These are phyloP conservation scores for Eulemur rubriventer DNA, from an alignment of 2,797 vertebrate species.

Conservation along the genomic window DNA sequence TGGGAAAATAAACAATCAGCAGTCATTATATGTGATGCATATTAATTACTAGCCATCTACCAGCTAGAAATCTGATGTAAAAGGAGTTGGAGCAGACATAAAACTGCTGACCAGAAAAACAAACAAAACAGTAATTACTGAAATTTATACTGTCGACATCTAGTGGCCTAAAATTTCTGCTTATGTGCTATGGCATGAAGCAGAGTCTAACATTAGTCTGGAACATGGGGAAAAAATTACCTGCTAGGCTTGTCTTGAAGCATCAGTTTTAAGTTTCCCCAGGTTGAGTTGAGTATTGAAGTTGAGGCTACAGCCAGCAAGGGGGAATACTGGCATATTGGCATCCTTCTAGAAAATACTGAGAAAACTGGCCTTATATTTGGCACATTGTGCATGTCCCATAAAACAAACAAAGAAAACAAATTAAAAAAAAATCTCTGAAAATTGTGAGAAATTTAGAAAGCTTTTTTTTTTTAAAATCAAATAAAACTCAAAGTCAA, in stretches of 20 bases:
- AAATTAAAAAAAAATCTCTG: not conserved
- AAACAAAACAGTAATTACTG: not conserved
- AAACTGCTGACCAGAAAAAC: not conserved
- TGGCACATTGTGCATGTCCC: not conserved
- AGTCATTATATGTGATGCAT: not conserved
- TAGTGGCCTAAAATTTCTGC: not conserved
- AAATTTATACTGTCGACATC: not conserved
- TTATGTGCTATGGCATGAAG: not conserved
- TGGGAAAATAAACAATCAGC: not conserved
- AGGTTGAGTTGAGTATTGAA: not conserved
- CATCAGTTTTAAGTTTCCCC: not conserved
- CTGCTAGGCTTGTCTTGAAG: not conserved
- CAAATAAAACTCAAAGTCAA: not conserved
- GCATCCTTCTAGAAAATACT: not conserved
- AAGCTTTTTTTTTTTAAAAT: not conserved
- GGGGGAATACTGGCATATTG: not conserved
- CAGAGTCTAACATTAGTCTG: not conserved
- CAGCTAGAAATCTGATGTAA: not conserved
- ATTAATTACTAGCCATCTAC: not conserved
- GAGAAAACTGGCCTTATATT: not conserved
- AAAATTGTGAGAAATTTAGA: not conserved
- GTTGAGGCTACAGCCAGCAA: not conserved
- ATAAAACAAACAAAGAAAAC: not conserved
- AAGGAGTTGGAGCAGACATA: not conserved
- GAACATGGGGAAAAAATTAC: not conserved